Conservation (phyloP, 1,140 invertebrate species). For the Eubasilissa regina region DNA sequence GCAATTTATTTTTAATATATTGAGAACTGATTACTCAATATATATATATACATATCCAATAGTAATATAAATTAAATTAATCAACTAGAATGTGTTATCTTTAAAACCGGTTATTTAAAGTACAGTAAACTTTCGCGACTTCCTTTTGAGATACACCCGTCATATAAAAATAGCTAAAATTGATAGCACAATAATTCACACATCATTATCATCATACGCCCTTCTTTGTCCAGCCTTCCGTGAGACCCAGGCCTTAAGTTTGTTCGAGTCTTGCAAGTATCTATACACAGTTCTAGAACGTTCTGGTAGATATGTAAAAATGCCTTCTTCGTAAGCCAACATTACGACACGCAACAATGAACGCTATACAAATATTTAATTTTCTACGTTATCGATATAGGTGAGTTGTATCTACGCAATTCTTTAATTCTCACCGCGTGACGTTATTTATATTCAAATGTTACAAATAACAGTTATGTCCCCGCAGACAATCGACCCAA, state of each 20-base stretch:
- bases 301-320: constrained; percentile 32
- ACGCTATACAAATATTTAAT: constrained; percentile 22
- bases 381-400: constrained; percentile 29
- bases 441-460: constrained; percentile 40
- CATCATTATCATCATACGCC: neutral
- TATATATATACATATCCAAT: too few relatives aligned
- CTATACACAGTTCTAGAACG: neutral
- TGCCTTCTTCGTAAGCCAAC: constrained; percentile 11
- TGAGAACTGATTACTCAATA: too few relatives aligned
- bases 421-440: constrained; percentile 41
- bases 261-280: neutral
- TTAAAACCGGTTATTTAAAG: too few relatives aligned
- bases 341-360: constrained; percentile 16
- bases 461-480: constrained; percentile 45
- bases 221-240: neutral
- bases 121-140: too few relatives aligned
- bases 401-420: constrained; percentile 23
- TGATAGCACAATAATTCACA: too few relatives aligned
- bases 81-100: too few relatives aligned
- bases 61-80: too few relatives aligned
- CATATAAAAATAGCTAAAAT: too few relatives aligned
- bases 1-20: too few relatives aligned
- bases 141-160: neutral
- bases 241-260: constrained; percentile 15
- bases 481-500: constrained; percentile 33